Evolutionary conservation across 2,113 vertebrate genomes (phyloP), one percentile per base, ranked within the genome.

Genomic region (Ammospiza caudacuta): DNA sequence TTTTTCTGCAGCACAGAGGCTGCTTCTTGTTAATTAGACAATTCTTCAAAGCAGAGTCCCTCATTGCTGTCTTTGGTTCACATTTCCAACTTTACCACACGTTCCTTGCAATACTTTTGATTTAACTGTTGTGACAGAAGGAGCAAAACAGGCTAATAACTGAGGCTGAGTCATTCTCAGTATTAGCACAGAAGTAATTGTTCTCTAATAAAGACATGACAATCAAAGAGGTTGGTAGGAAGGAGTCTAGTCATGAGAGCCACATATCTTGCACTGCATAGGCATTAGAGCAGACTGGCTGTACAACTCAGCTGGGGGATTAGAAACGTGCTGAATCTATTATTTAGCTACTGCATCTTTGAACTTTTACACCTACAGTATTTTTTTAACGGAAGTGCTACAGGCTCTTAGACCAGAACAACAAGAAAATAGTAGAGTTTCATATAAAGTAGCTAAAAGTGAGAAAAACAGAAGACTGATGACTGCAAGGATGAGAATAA

Each of bases 51-150:
- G 57, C 28, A 5, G 1, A 90, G 47, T 28, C 22, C 44, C 57
- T 74, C 75, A 52, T 47, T 6, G 4, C 64, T 57, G 69, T 47
- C 80, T 72, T 83, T 81, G 72, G 31, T 81, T 90, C 82, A 67
- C 21, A 35, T 43, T 95, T 89, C 55, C 37, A 43, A 43, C 54
- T 88, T 90, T 5, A 91, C 43, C 72, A 29, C 52, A 51, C 0
- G 0, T 12, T 70, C 43, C 72, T 74, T 47, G 20, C 47, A 61
- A 52, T 12, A 24, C 41, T 58, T 94, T 89, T 94, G 64, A 88
- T 86, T 95, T 86, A 59, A 92, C 39, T 83, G 29, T 83, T 94
- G 61, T 96, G 92, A 95, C 88, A 96, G 54, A 44, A 93, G 58
- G 22, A 89, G 61, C 17, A 89, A 92, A 75, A 75, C 28, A 93